Percentiles rank a stretch among this genome's conserved stretches.
These are phyloP conservation scores for Girardia tigrina DNA, from an alignment of 2,888 invertebrate genomes.

Conservation along the genomic window DNA sequence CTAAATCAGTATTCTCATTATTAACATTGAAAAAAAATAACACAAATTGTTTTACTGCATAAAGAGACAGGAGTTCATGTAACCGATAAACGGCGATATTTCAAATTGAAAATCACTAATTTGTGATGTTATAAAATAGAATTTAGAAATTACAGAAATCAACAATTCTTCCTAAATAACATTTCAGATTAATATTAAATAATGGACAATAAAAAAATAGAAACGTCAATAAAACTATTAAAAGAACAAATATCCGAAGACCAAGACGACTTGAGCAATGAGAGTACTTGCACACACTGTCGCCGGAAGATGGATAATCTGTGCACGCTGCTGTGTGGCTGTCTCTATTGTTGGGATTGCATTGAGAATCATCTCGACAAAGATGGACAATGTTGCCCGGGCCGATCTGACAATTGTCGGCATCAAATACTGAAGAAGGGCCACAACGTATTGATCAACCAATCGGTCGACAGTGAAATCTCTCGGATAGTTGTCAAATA, in stretches of 20 bases:
- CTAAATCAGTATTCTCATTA: too few species aligned
- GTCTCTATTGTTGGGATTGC: slow-evolving; percentile 3
- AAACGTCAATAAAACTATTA: neutral
- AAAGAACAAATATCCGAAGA: neutral
- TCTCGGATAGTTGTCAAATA: neutral
- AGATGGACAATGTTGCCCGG: neutral
- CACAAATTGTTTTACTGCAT: too few species aligned
- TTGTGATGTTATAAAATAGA: too few species aligned
- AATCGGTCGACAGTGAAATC: neutral
- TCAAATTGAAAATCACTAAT: too few species aligned
- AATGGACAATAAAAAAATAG: neutral
- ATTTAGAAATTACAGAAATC: too few species aligned
- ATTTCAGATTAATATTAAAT: neutral
- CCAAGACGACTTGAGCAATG: neutral
- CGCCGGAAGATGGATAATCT: neutral
- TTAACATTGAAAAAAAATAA: too few species aligned
- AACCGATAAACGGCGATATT: too few species aligned
- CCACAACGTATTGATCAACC: neutral
- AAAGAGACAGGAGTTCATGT: too few species aligned
- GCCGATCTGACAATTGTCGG: neutral
- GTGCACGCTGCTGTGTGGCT: neutral
- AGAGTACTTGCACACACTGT: neutral
- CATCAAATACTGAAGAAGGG: neutral
- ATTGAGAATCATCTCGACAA: neutral
- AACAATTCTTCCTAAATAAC: too few species aligned